Evolutionary conservation across 2,113 vertebrate species (phyloP).

Genomic region (Arothron firmamentum): DNA sequence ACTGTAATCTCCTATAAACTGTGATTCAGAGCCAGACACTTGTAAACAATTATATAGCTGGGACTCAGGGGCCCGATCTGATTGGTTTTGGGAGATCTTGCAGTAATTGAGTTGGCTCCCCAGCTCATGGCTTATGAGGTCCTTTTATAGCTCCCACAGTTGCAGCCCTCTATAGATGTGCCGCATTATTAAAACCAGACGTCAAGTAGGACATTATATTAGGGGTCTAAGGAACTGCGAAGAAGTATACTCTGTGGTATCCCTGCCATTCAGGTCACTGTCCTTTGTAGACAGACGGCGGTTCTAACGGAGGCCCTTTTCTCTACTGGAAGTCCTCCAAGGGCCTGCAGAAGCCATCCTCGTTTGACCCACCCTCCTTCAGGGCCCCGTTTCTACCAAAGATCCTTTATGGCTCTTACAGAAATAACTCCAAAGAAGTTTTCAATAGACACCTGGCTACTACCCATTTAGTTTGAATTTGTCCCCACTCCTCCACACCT

Average conservation of each 20-base stretch:
- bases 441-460: constrained; percentile 54
- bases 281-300: constrained; percentile 53
- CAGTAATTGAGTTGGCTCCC: constrained; percentile 53
- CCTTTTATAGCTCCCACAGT: constrained; percentile 36
- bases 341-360: constrained; percentile 61
- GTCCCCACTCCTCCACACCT: constrained; percentile 14
- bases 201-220: constrained; percentile 33
- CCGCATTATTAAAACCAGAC: constrained; percentile 54
- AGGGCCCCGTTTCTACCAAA: constrained; percentile 53
- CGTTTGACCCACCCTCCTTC: constrained; percentile 23
- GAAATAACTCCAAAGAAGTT: constrained; percentile 65
- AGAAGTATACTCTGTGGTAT: constrained; percentile 45
- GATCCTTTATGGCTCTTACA: constrained; percentile 54
- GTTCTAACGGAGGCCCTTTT: constrained; percentile 40
- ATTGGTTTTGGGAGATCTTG: constrained; percentile 62
- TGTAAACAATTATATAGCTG: constrained; percentile 59
- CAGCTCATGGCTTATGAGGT: constrained; percentile 47
- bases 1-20: constrained; percentile 38
- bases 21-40: constrained; percentile 45
- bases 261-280: constrained; percentile 46
- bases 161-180: constrained; percentile 39
- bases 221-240: constrained; percentile 28
- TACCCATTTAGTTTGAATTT: constrained; percentile 33
- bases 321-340: constrained; percentile 44
- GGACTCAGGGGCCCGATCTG: constrained; percentile 56